These are phyloP conservation scores for Erpetoichthys calabaricus DNA, from an alignment of 2,797 vertebrate genomes.

Conservation along the genomic window DNA sequence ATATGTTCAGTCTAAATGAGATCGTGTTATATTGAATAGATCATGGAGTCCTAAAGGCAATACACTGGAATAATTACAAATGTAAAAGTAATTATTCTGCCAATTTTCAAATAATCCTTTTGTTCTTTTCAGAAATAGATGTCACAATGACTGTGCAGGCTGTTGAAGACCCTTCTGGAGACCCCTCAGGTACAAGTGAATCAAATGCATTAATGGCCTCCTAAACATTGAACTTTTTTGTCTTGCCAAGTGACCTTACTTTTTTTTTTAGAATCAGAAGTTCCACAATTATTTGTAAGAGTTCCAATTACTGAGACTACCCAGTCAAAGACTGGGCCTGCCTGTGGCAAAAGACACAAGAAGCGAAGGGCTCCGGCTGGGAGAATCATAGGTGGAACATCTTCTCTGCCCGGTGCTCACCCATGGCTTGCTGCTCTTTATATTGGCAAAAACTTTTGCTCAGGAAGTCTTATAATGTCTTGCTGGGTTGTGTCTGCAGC, in stretches of 20 bases:
- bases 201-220: no score
- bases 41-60: no score
- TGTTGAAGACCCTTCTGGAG: no score
- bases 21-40: no score
- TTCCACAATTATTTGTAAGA: neutral
- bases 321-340: slow-evolving; percentile 3
- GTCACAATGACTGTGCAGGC: no score
- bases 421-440: slow-evolving; percentile 89
- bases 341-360: slow-evolving; percentile 68
- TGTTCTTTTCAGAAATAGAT: no score
- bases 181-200: no score
- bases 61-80: no score
- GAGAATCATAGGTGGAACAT: slow-evolving; percentile 65
- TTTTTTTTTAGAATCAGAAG: neutral
- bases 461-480: slow-evolving; percentile 69
- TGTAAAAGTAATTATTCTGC: no score
- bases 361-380: slow-evolving; percentile 57
- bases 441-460: slow-evolving; percentile 64
- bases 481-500: slow-evolving; percentile 87
- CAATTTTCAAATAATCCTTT: no score
- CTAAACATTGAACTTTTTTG: no score
- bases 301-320: neutral
- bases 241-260: neutral
- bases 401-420: slow-evolving; percentile 67
- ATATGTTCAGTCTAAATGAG: no score